These are phyloP conservation scores for Amiota communis DNA, from an alignment of 2,888 invertebrate genomes.

Conservation along the genomic window DNA sequence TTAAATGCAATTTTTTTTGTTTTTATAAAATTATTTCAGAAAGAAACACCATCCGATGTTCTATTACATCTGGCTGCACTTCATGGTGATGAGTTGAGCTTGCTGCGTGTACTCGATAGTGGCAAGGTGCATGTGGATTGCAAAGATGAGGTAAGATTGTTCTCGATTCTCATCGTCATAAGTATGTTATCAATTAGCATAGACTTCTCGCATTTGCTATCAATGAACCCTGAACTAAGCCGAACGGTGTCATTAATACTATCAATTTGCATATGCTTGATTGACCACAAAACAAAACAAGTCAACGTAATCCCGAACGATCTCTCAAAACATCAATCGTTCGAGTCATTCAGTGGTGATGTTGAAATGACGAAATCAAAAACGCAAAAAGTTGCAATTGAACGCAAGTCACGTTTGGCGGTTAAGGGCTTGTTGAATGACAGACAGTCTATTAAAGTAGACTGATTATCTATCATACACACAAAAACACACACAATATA, in stretches of 20 bases:
- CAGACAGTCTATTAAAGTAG: too few relatives aligned
- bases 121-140: slow-evolving; percentile 97
- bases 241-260: neutral
- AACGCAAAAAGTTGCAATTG: neutral
- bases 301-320: neutral
- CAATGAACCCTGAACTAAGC: neutral
- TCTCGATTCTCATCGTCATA: too few relatives aligned
- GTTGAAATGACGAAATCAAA: neutral
- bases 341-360: too few relatives aligned
- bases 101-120: slow-evolving; percentile 88
- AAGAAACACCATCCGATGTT: slow-evolving; percentile 93
- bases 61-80: slow-evolving; percentile 93
- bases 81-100: slow-evolving; percentile 84
- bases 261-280: neutral
- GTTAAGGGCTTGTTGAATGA: neutral
- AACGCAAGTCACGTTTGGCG: neutral
- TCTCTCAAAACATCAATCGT: too few relatives aligned
- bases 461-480: too few relatives aligned
- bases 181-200: too few relatives aligned
- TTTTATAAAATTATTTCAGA: slow-evolving; percentile 76
- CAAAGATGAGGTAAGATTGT: slow-evolving; percentile 85
- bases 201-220: too few relatives aligned
- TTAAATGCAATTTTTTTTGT: too few relatives aligned
- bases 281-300: neutral
- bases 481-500: too few relatives aligned